Conservation (phyloP, 2,797 vertebrate genomes). For the Cetoscarus ocellatus region DNA sequence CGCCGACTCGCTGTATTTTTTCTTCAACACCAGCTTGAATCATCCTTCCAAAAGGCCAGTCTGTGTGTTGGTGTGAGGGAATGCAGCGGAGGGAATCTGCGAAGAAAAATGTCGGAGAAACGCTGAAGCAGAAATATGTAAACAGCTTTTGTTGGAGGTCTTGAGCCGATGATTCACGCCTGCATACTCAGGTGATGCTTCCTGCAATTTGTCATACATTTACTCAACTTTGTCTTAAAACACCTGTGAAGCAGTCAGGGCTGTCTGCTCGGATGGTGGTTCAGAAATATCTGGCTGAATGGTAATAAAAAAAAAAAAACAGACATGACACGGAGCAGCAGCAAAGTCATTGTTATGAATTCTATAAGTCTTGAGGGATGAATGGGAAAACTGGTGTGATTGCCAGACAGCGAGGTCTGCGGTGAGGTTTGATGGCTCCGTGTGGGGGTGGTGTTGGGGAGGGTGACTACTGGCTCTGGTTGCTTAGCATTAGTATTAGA, state of each 20-base stretch:
- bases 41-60: background rate
- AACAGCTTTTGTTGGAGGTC: conserved; percentile 75
- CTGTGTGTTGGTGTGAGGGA: background rate
- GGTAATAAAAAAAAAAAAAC: conserved; percentile 54
- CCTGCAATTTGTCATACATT: conserved; percentile 68
- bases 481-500: conserved; percentile 84
- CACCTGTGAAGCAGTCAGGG: conserved; percentile 67
- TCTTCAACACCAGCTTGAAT: conserved; percentile 8
- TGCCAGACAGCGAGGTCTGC: conserved; percentile 71
- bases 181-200: conserved; percentile 65
- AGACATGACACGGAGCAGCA: conserved; percentile 66
- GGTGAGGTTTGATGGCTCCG: conserved; percentile 68
- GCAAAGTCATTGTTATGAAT: conserved; percentile 72
- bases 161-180: conserved; percentile 50
- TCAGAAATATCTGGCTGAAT: conserved; percentile 55
- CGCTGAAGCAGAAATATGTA: conserved; percentile 72
- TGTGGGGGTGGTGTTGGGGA: conserved; percentile 54
- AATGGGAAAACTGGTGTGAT: conserved; percentile 63
- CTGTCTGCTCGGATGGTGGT: conserved; percentile 41
- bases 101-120: conserved; percentile 55
- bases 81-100: background rate
- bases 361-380: conserved; percentile 68
- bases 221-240: conserved; percentile 68
- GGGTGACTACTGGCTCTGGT: conserved; percentile 73
- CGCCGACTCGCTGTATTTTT: background rate